Conservation (phyloP, 2,888 invertebrate species). For the Ormyrus rosae region DNA sequence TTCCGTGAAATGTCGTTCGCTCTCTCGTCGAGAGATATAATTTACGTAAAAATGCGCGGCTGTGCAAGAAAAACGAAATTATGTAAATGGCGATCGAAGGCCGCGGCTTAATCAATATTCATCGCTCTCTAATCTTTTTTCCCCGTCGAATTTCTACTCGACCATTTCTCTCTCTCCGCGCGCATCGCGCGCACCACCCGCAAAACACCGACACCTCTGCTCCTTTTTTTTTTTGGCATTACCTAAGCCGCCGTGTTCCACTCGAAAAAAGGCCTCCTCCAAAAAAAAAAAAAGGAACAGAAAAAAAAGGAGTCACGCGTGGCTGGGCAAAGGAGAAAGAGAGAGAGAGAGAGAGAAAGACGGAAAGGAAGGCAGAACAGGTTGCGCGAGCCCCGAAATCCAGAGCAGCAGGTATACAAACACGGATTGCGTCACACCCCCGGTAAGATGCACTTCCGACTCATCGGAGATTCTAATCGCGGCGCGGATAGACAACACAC, state of each 20-base stretch:
- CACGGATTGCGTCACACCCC: constrained; percentile 18
- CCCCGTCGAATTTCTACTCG: constrained; percentile 17
- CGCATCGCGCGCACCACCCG: background rate
- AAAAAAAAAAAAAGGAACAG: constrained; percentile 1
- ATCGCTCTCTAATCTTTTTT: constrained; percentile 39
- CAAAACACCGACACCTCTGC: background rate
- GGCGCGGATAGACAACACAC: background rate
- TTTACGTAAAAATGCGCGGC: no score
- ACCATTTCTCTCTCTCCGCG: background rate
- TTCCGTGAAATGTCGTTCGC: no score
- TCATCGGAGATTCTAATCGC: background rate
- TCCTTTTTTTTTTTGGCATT: constrained; percentile 8
- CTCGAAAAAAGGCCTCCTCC: constrained; percentile 7
- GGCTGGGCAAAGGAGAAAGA: background rate
- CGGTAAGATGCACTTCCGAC: constrained; percentile 15
- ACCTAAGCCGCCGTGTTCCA: constrained; percentile 18
- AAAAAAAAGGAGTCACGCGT: background rate
- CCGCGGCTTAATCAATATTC: background rate
- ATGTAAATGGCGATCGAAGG: constrained; percentile 17
- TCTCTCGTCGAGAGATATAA: no score
- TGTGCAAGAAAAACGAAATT: constrained; percentile 23
- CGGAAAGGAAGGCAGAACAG: constrained; percentile 1
- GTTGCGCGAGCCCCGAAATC: constrained; percentile 24
- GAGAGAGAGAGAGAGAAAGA: background rate
- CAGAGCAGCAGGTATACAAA: constrained; percentile 6